These are phyloP conservation scores for Drosophila triauraria DNA, from an alignment of 1,140 invertebrate species.

Conservation along the genomic window DNA sequence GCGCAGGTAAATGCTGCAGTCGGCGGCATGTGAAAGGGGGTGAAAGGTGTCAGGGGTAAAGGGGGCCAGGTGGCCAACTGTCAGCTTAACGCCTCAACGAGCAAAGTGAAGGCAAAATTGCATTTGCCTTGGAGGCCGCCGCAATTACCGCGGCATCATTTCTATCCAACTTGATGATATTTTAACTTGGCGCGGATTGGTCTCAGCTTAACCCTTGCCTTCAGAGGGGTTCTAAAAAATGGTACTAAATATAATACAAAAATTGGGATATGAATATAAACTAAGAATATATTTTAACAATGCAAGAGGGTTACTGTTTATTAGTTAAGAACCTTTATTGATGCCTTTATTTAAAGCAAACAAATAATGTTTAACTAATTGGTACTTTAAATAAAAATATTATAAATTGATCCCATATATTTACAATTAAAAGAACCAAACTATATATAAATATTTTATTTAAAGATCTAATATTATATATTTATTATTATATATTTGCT, in stretches of 20 bases:
- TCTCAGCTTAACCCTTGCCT: constrained; percentile 21
- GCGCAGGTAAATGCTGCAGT: constrained; percentile 6
- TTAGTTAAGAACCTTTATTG: no score
- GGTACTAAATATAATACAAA: not conserved
- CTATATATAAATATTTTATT: no score
- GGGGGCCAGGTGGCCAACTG: constrained; percentile 39
- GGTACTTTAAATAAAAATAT: no score
- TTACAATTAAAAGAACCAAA: no score
- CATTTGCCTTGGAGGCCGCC: constrained; percentile 63
- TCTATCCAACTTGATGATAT: constrained; percentile 59
- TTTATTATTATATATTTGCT: not conserved
- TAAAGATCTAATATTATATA: not conserved
- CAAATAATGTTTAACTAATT: no score
- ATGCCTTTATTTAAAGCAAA: no score
- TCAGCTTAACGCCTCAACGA: constrained; percentile 70
- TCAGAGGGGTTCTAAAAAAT: not conserved
- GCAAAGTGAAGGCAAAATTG: constrained; percentile 69
- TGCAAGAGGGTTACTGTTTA: no score
- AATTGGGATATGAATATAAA: not conserved
- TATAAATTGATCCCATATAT: no score
- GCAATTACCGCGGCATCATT: constrained; percentile 79
- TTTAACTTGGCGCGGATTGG: constrained; percentile 40
- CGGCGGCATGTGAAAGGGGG: constrained; percentile 11
- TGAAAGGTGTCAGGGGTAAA: constrained; percentile 5
- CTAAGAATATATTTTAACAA: not conserved